These are phyloP conservation scores for Phenacoccus solenopsis DNA, from an alignment of 1,140 invertebrate genomes.

Conservation along the genomic window DNA sequence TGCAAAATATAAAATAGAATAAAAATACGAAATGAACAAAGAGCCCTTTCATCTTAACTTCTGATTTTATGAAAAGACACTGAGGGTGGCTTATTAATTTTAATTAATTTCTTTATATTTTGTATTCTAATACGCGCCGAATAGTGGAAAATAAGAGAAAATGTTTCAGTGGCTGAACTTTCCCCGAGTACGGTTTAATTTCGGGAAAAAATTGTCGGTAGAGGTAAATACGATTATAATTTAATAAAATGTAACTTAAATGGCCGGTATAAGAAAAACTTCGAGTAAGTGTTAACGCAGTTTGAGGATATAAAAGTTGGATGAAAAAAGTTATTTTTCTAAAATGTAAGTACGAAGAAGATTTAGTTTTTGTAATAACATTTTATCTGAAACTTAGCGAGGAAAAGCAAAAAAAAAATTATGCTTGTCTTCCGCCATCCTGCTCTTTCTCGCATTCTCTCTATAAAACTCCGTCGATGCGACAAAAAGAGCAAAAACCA, in stretches of 20 bases:
- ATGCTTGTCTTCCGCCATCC: background rate
- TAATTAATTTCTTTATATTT: background rate
- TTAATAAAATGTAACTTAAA: conserved; percentile 4
- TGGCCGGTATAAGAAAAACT: background rate
- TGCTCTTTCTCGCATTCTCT: no score
- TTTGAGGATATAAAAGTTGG: background rate
- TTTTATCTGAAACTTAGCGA: background rate
- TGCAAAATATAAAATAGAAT: no score
- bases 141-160: background rate
- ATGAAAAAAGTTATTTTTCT: background rate
- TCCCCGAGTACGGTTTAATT: background rate
- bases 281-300: background rate
- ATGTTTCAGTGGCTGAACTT: background rate
- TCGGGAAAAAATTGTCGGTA: background rate
- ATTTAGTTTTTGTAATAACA: background rate
- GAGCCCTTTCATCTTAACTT: no score
- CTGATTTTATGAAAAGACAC: background rate
- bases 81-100: background rate
- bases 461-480: no score
- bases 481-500: no score
- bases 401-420: background rate
- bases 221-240: conserved; percentile 3
- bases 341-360: conserved; percentile 1
- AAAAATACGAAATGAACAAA: no score
- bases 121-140: background rate